These are phyloP conservation scores for honey bee (Apis mellifera) DNA, from an alignment of 1,140 invertebrate species.

Conservation along the genomic window Amel_HAv3.1 CM009931.2:26294001-26294500, in stretches of 20 bases:
- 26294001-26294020: not conserved
- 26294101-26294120: no score
- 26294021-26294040: not conserved
- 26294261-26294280: not conserved
- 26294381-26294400: constrained; percentile 1
- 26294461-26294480: constrained; percentile 41
- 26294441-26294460: constrained; percentile 46
- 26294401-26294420: not conserved
- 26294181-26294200: not conserved
- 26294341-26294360: constrained; percentile 24
- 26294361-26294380: not conserved
- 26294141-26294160: no score
- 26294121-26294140: no score
- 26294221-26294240: not conserved
- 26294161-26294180: no score
- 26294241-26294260: not conserved
- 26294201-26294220: not conserved
- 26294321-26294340: constrained; percentile 2
- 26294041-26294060: not conserved
- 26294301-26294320: constrained; percentile 5
- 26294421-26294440: constrained; percentile 43
- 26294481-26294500: constrained; percentile 54
- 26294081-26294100: no score
- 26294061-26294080: not conserved
- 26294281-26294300: not conserved